Evolutionary conservation across 2,113 vertebrate genomes (phyloP), one percentile per base, ranked within the genome.

Genomic region (Pandion haliaetus): DNA sequence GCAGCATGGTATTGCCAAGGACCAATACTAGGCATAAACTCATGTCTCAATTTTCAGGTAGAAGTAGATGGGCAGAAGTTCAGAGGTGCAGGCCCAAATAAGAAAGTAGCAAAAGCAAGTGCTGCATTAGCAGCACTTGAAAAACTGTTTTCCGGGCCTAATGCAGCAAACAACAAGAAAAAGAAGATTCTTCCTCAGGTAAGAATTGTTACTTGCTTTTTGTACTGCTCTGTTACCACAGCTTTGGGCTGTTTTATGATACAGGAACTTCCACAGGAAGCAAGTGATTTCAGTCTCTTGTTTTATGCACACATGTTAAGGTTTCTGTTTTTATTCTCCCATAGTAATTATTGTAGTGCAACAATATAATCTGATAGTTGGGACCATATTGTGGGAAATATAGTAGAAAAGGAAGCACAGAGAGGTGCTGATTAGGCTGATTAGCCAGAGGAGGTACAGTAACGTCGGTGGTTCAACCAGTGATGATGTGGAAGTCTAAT

Each of bases 1-100:
- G 49, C 49, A 85, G n/a, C 14, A 10, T 25, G 34, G 25, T 49
- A 12, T 66, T 93, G 50, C 54, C 10, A 6, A 67, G 67, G 66
- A 58, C 40, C 19, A 40, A 42, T 38, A 79, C n/a, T 28, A 93
- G 62, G 29, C 58, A 32, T 96, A 91, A 94, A 84, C 17, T 82
- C 31, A 3, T 66, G 19, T 85, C 97, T 92, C 95, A 34, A 65
- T 90, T 98, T 98, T 89, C 95, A 99, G 99, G 99, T 99, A 98
- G 99, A 99, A 98, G 99, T 99, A n/a, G 99, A 99, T 62, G 99
- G 99, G 83, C 99, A 99, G 98, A 99, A 99, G 96, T 99, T 99
- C 97, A 99, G 99, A 88, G 99, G 99, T 44, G 99, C 99, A 72
- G 99, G 99, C 94, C 99, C 99, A 97, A 99, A 99, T 97, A 99